phyloP scores from a whole-genome alignment of 1,140 invertebrate species.

The Cylas formicarius region DNA sequence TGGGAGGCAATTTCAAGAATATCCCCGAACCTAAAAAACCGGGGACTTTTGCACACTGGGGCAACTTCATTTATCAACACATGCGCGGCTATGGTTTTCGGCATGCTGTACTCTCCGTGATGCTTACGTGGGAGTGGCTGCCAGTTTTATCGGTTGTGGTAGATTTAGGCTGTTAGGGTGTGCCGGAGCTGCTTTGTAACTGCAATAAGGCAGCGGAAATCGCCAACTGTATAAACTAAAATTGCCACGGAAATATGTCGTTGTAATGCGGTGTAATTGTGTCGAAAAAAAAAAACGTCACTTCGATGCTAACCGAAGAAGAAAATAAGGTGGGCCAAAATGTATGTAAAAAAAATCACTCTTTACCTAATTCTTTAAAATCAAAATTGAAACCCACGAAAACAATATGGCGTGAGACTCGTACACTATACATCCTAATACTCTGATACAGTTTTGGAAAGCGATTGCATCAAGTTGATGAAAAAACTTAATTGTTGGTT shows the following conservation, averaged over 20 bases:
- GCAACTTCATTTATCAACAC: no score
- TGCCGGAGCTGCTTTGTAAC: slow-evolving; percentile 68
- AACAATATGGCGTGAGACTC: background rate
- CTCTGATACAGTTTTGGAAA: background rate
- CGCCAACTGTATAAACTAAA: slow-evolving; percentile 88
- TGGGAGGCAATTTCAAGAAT: no score
- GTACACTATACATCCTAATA: background rate
- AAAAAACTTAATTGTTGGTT: no score
- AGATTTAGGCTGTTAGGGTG: slow-evolving; percentile 67
- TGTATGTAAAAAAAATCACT: no score
- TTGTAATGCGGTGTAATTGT: slow-evolving; percentile 11
- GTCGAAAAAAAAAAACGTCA: background rate
- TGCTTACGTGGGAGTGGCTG: slow-evolving; percentile 59
- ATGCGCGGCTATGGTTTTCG: no score
- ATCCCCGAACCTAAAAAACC: no score
- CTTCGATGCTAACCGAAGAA: no score
- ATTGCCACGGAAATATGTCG: slow-evolving; percentile 38
- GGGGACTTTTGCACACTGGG: no score
- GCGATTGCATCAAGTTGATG: slow-evolving; percentile 4
- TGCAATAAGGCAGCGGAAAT: slow-evolving; percentile 88
- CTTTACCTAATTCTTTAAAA: background rate
- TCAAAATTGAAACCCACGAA: slow-evolving; percentile 6
- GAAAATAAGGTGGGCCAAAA: no score
- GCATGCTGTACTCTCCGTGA: no score
- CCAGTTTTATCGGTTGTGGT: slow-evolving; percentile 65